These are phyloP conservation scores for Lysandra bellargus DNA, from an alignment of 2,888 invertebrate species.

Conservation along the genomic window DNA sequence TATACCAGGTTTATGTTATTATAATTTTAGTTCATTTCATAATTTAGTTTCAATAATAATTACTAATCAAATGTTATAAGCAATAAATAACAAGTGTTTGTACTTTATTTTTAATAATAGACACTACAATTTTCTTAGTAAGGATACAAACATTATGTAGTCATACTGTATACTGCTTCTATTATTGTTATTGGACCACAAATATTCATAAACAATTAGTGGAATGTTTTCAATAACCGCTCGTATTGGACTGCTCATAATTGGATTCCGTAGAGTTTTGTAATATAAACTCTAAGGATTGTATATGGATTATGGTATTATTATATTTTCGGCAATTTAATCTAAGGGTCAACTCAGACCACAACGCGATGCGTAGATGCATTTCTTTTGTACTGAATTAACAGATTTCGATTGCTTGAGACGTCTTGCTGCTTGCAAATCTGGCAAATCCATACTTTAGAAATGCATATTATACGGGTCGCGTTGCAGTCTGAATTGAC, in stretches of 20 bases:
- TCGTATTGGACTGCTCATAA: conserved; percentile 30
- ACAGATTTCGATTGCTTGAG: too few species aligned
- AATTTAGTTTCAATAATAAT: too few species aligned
- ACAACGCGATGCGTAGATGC: too few species aligned
- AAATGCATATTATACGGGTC: too few species aligned
- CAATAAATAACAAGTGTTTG: too few species aligned
- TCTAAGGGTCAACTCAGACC: too few species aligned
- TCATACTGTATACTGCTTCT: neutral
- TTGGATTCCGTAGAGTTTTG: conserved; percentile 36
- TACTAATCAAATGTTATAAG: too few species aligned
- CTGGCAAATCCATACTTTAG: too few species aligned
- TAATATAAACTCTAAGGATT: conserved; percentile 35
- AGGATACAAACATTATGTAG: neutral
- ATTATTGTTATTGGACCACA: conserved; percentile 15
- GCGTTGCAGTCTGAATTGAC: too few species aligned
- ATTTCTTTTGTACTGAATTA: too few species aligned
- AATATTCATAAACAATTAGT: conserved; percentile 37
- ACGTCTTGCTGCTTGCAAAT: too few species aligned
- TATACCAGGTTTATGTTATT: neutral
- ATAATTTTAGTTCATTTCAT: neutral
- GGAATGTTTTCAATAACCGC: conserved; percentile 32
- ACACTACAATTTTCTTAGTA: neutral
- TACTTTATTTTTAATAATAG: neutral
- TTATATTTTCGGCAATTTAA: too few species aligned
- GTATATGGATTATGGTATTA: conserved; percentile 38